phyloP scores from a whole-genome alignment of 2,797 vertebrate genomes.

The Toxotes lorentzi region DNA sequence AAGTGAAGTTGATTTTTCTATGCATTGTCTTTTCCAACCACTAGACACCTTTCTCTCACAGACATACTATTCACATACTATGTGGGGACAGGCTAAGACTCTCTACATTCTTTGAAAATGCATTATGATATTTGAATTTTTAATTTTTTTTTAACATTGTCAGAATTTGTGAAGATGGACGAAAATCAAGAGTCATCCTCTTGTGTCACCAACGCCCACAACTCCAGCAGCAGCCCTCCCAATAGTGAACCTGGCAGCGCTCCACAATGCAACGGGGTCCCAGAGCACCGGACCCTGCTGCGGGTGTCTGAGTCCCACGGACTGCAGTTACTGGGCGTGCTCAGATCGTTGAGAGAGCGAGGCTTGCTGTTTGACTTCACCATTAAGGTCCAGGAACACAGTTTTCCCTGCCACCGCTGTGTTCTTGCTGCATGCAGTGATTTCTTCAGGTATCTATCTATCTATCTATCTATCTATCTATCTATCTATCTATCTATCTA shows the following conservation, averaged over 20 bases:
- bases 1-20: background rate
- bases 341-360: slow-evolving; percentile 92
- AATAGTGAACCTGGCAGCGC: slow-evolving; percentile 69
- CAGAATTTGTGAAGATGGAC: slow-evolving; percentile 65
- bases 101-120: background rate
- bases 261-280: slow-evolving; percentile 83
- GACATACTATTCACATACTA: background rate
- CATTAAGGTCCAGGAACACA: slow-evolving; percentile 90
- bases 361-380: slow-evolving; percentile 94
- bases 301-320: slow-evolving; percentile 91
- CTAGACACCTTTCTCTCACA: background rate
- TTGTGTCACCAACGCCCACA: slow-evolving; percentile 23
- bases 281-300: slow-evolving; percentile 85
- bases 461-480: slow-evolving; percentile 29
- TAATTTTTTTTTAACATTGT: background rate
- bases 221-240: slow-evolving; percentile 27
- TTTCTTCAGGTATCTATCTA: slow-evolving; percentile 91
- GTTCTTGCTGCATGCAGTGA: slow-evolving; percentile 96
- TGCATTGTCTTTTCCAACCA: background rate
- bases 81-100: background rate
- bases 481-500: slow-evolving; percentile 33
- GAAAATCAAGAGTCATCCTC: slow-evolving; percentile 44
- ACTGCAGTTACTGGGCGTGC: slow-evolving; percentile 90
- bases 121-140: background rate
- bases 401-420: slow-evolving; percentile 95